Percentiles rank a stretch among this genome's conserved stretches.
These are phyloP conservation scores for Phymorhynchus buccinoides DNA, from an alignment of 1,140 invertebrate species.

Conservation along the genomic window DNA sequence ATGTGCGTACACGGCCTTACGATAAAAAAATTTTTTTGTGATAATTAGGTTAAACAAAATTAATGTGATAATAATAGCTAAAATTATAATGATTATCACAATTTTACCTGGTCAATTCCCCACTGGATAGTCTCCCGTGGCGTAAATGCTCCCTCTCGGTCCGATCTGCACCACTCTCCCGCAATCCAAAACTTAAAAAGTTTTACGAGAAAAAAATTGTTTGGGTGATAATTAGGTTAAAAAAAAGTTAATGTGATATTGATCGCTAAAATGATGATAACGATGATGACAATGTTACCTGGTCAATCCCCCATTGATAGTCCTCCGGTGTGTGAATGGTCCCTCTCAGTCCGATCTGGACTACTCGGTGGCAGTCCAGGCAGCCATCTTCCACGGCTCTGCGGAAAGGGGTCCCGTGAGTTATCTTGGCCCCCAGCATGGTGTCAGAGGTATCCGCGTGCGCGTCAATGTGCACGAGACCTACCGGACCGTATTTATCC, in stretches of 20 bases:
- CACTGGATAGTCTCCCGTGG: not conserved
- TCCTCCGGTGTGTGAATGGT: conserved; percentile 59
- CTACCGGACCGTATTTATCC: conserved; percentile 72
- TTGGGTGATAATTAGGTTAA: too few species aligned
- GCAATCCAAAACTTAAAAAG: too few species aligned
- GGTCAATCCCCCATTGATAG: conserved; percentile 63
- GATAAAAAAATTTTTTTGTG: too few species aligned
- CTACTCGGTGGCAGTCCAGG: conserved; percentile 67
- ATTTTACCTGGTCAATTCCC: conserved; percentile 38
- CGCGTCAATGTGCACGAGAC: conserved; percentile 71
- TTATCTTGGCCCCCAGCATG: conserved; percentile 67
- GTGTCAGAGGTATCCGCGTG: conserved; percentile 68
- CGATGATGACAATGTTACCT: too few species aligned
- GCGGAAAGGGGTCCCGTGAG: conserved; percentile 72
- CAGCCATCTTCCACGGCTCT: conserved; percentile 71
- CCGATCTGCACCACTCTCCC: conserved; percentile 57
- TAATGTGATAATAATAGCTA: too few species aligned
- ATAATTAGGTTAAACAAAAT: too few species aligned
- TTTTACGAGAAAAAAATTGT: too few species aligned
- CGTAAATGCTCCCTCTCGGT: not conserved
- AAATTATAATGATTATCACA: too few species aligned
- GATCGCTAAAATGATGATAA: too few species aligned
- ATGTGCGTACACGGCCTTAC: too few species aligned
- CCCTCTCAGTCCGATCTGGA: conserved; percentile 73
- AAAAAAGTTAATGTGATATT: too few species aligned